Evolutionary conservation across 2,797 vertebrate species (phyloP).

Genomic region (Pantherophis alleghaniensis): DNA sequence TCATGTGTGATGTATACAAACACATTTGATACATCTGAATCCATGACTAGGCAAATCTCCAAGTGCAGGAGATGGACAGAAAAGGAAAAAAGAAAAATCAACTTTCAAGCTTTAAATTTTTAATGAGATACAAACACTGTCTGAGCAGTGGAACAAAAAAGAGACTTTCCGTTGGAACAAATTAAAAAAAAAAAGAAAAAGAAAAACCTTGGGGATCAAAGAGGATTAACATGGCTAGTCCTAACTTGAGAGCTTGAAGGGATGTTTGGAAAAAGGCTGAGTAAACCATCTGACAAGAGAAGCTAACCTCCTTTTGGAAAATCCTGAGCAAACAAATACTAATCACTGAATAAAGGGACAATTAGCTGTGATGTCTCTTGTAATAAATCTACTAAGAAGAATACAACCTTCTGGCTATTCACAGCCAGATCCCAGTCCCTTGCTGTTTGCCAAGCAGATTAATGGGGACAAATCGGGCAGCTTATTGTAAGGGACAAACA

Average conservation of each 20-base stretch:
- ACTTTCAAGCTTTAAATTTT: constrained; percentile 39
- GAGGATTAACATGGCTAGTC: constrained; percentile 18
- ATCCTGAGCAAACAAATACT: constrained; percentile 82
- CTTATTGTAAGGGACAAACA: constrained; percentile 25
- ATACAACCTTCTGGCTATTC: constrained; percentile 63
- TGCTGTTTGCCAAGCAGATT: constrained; percentile 71
- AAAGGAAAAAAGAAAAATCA: constrained; percentile 14
- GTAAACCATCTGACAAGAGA: constrained; percentile 33
- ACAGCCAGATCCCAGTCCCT: not conserved
- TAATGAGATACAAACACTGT: constrained; percentile 34
- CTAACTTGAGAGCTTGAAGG: constrained; percentile 5
- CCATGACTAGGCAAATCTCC: not conserved
- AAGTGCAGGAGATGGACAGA: not conserved
- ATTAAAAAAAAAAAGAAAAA: not conserved
- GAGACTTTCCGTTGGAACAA: constrained; percentile 35
- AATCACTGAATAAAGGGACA: constrained; percentile 91
- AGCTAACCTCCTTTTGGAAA: constrained; percentile 63
- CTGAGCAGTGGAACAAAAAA: not conserved
- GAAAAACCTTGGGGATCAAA: not conserved
- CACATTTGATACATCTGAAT: not conserved
- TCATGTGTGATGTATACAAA: not conserved
- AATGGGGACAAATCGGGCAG: constrained; percentile 60
- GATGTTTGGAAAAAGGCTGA: constrained; percentile 32
- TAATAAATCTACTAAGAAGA: constrained; percentile 78
- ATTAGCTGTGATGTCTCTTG: constrained; percentile 78